Base-by-base conservation (phyloP, 2,797 vertebrate species). In the Phrynocephalus guinanensis region DNA sequence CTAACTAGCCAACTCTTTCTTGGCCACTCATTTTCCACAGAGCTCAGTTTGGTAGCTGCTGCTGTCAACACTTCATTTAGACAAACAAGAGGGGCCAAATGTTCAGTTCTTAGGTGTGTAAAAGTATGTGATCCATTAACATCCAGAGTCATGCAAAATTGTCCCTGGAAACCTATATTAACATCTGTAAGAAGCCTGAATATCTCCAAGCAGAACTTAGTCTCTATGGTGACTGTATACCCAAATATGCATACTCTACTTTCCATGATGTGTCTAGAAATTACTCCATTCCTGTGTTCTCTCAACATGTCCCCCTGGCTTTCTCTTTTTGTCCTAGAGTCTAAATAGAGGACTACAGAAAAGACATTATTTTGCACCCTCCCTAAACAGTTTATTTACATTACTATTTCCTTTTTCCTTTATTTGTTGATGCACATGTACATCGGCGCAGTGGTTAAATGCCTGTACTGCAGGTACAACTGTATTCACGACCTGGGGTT, bases 51-150 rank as follows among this genome's bases (percentile, higher is more conserved):
- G 52, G 52, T 86, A 66, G n/a, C 0, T 79, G 71, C 63, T 92
- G 80, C 60, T 30, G 91, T 93, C 83, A 88, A 68, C 87, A 89
- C 77, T 79, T 1, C 79, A 68, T 50, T 88, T 80, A 67, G 56
- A 68, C 70, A 90, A 68, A 83, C 11, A 87, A 0, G 67, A 0
- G 26, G 70, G 71, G 89, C 70, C 7, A 92, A 50, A 48, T 92
- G 84, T 89, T 88, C 86, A 60, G n/a, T 91, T 88, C 88, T 84
- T 84, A 87, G 89, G 77, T 87, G 33, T 84, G 48, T 15, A 79
- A 87, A 56, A 80, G 26, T 38, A 44, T 79, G 75, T 77, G 82
- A 81, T 60, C 52, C 38, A 66, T 90, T 90, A 71, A 66, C 60
- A 63, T 81, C 30, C 70, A 82, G 38, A 91, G 8, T 44, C 60